These are phyloP conservation scores for Achroia grisella DNA, from an alignment of 1,140 invertebrate genomes.

Conservation along the genomic window DNA sequence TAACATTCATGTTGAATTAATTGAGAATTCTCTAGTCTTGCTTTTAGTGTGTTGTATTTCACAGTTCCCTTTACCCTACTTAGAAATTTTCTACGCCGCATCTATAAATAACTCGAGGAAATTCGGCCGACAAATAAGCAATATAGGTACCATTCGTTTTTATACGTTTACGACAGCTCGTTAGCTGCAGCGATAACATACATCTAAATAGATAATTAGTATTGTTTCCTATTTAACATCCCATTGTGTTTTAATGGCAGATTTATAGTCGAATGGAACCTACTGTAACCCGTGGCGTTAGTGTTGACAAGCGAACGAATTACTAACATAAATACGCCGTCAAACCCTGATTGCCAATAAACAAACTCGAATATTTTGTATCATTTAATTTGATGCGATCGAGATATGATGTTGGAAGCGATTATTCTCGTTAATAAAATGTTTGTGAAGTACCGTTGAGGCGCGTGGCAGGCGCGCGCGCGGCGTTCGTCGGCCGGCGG, in stretches of 20 bases:
- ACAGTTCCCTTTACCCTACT: slow-evolving; percentile 14
- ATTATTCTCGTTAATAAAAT: slow-evolving; percentile 33
- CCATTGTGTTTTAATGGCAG: slow-evolving; percentile 1
- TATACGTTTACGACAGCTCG: slow-evolving; percentile 61
- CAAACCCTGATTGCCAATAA: slow-evolving; percentile 58
- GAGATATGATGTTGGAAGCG: slow-evolving; percentile 45
- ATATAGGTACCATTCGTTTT: slow-evolving; percentile 41
- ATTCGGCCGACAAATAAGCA: slow-evolving; percentile 43
- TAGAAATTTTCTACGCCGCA: slow-evolving; percentile 11
- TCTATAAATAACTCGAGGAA: slow-evolving; percentile 43
- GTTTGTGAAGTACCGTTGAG: slow-evolving; percentile 34
- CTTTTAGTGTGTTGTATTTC: slow-evolving; percentile 33
- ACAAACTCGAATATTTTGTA: slow-evolving; percentile 57
- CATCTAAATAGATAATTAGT: slow-evolving; percentile 63
- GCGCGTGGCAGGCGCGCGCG: slow-evolving; percentile 61
- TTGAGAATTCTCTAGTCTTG: slow-evolving; percentile 23
- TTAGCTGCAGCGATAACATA: slow-evolving; percentile 53
- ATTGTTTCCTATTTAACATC: slow-evolving; percentile 31
- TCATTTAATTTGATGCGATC: slow-evolving; percentile 62
- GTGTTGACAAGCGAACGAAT: slow-evolving; percentile 17
- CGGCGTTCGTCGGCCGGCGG: slow-evolving; percentile 13
- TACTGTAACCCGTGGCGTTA: slow-evolving; percentile 19
- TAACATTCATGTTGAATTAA: slow-evolving; percentile 8
- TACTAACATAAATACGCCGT: slow-evolving; percentile 44
- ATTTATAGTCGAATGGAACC: neutral